Base-by-base conservation (phyloP, 35 echinoderm and acorn worm genomes). In the Antedon bifida region DNA sequence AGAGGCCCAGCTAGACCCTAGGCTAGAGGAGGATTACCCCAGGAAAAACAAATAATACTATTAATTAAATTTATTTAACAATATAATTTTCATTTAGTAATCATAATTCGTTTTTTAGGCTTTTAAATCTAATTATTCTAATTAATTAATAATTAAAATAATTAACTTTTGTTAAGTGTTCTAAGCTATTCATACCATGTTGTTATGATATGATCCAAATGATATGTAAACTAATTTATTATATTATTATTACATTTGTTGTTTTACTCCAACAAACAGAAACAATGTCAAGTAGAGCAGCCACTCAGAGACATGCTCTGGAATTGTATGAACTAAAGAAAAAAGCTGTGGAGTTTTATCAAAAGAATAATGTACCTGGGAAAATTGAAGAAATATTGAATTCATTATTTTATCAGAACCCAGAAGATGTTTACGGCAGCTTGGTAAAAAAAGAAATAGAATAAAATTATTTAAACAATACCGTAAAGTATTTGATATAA, bases 401-500 rank as follows among this genome's bases (percentile, higher is more conserved):
- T 88, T 74, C 78, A 26, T 93, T 99, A 91, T 92, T 99, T 44
- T 90, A 92, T 86, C 91, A 99, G 83, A 89, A 87, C 21, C 91
- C 95, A 39, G 83, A 85, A 45, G 95, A 99, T 99, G 88, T 99
- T 31, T 99, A 93, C 88, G 95, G 95, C 21, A 85, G 88, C 34
- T 80, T 99, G 90, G 95, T 99, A 86, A n/a, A n/a, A n/a, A n/a
- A n/a, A 88, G 87, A 4, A 42, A 42, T 42, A 4, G 4, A 42
- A 42, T 42, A 42, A 42, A 42, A 7, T 4, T 42, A 42, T 42
- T 42, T 42, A 7, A 42, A 42, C 38, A 42, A 4, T 7, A 42
- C 38, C 38, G 14, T n/a, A n/a, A n/a, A n/a, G n/a, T 42, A 42
- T 42, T 42, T 14, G 14, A 7, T 7, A 42, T 42, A 7, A 7